Conservation (phyloP, 2,113 vertebrate genomes). For the Himantopus leucocephalus region DNA sequence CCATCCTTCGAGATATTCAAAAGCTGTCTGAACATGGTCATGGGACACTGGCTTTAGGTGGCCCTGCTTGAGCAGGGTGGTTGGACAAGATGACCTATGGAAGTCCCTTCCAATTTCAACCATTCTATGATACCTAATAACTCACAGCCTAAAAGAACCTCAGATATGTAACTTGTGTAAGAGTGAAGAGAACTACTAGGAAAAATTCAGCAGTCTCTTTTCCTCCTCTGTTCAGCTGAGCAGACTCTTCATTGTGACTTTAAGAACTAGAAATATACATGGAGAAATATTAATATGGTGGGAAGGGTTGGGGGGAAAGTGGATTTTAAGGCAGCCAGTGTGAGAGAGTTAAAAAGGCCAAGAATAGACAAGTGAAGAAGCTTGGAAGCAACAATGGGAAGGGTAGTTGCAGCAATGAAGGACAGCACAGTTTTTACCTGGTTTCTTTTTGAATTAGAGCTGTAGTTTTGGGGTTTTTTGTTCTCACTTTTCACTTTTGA, state of each 20-base stretch:
- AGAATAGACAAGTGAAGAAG: background rate
- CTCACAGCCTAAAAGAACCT: background rate
- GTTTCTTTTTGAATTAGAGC: background rate
- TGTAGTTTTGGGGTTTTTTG: background rate
- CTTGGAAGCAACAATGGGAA: background rate
- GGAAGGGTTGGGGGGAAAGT: background rate
- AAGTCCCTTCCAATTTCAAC: background rate
- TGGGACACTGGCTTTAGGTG: background rate
- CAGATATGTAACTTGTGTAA: background rate
- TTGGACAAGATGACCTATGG: background rate
- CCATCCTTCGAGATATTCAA: background rate
- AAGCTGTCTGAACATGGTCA: background rate
- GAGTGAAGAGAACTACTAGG: background rate
- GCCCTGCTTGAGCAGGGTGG: background rate
- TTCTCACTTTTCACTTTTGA: background rate
- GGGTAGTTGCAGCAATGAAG: background rate
- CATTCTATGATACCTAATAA: background rate
- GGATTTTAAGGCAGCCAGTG: background rate
- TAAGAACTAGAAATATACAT: background rate
- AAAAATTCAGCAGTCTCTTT: background rate
- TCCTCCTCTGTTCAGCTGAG: background rate
- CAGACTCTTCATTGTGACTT: background rate
- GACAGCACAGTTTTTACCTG: background rate
- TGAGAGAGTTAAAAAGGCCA: background rate
- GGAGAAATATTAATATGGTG: background rate